These are phyloP conservation scores for Urophycis tenuis DNA, from an alignment of 2,797 vertebrate species.

Conservation along the genomic window DNA sequence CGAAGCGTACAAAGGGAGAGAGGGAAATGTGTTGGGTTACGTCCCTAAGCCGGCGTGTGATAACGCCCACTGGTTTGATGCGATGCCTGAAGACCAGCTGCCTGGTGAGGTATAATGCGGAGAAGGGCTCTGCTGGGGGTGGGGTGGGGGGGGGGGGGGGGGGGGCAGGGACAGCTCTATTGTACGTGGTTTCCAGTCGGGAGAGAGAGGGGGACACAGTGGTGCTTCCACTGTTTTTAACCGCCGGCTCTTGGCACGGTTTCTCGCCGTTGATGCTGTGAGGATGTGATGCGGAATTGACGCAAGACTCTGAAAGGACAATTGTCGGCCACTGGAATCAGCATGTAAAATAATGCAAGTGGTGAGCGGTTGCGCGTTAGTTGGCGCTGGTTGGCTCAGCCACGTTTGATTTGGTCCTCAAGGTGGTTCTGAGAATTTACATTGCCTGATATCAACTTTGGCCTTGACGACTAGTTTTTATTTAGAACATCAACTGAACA, in stretches of 20 bases:
- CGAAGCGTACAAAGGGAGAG: conserved; percentile 35
- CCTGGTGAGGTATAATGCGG: conserved; percentile 62
- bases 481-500: neutral
- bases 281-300: conserved; percentile 10
- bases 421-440: neutral
- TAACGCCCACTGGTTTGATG: conserved; percentile 62
- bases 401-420: neutral
- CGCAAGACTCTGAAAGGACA: neutral
- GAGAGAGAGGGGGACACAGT: neutral
- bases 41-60: conserved; percentile 47
- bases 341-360: neutral
- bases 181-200: conserved; percentile 50
- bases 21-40: conserved; percentile 46
- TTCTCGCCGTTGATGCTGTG: conserved; percentile 38
- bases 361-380: neutral
- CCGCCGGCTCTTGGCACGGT: too few species aligned
- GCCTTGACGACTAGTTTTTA: too few species aligned
- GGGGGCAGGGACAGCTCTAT: conserved; percentile 40
- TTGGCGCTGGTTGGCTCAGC: neutral
- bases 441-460: neutral
- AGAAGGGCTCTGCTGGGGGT: conserved; percentile 55
- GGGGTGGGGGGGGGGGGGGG: conserved; percentile 63
- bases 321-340: too few species aligned
- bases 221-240: neutral
- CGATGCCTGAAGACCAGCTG: conserved; percentile 63